Base-by-base conservation (phyloP, 2,113 vertebrate species). In the Notarius quadriscutis region DNA sequence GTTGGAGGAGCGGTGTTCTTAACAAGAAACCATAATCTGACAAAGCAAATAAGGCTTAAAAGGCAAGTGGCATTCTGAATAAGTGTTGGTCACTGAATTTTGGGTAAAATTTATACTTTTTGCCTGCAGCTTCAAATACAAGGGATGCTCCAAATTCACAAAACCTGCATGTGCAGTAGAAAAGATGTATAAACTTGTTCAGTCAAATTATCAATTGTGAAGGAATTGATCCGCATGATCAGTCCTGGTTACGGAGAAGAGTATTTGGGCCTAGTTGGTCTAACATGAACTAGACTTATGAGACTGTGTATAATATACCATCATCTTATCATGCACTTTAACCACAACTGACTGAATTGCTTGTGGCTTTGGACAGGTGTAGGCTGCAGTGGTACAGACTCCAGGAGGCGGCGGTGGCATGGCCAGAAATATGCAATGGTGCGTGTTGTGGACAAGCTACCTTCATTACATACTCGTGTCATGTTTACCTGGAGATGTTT, bases 401-500 rank as follows among this genome's bases (percentile, higher is more conserved):
- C 27, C 7, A 6, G 1, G 78, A 9, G 15, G 6, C 58, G n/a
- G 11, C 6, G n/a, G 11, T 2, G 53, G 0, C 18, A 11, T 58
- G 27, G 27, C 55, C 78, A 34, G 75, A 41, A 81, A 60, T 41
- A 60, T 6, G 4, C 27, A 60, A 12, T 41, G 41, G 4, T 30
- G 30, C 30, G 9, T 12, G 78, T 34, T 20, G 20, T 48, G 27
- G 22, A 41, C 17, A 48, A 5, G 4, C 25, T 81, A 41, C 18
- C 27, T 41, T 7, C 18, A 9, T 14, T 6, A 22, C 53, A 81
- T 22, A 12, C 2, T 20, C 8, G 2, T 30, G 77, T 57, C 57
- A 30, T 30, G 41, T 91, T 90, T 93, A 96, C 94, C 94, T 96
- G 94, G n/a, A 97, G 94, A 88, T 96, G 95, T 92, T 96, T 96